Conservation (phyloP, 2,797 vertebrate genomes). For the Pseudocheirus occidentalis region DNA sequence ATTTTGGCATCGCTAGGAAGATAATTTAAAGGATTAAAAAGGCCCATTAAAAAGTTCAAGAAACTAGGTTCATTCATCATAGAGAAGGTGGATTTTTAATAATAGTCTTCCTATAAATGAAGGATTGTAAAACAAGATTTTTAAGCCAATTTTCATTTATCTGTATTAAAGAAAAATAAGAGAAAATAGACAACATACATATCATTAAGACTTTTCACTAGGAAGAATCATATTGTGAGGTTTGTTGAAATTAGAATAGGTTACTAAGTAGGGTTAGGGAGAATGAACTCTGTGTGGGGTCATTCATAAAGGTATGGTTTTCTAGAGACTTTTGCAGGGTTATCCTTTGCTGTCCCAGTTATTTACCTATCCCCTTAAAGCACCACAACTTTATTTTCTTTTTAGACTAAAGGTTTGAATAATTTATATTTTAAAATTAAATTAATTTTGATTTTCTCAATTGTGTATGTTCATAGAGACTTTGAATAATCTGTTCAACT, state of each 20-base stretch:
- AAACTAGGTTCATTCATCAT: neutral
- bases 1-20: neutral
- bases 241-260: neutral
- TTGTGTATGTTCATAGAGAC: neutral
- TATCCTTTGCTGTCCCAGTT: neutral
- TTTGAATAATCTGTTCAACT: neutral
- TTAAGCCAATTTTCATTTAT: neutral
- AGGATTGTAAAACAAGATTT: neutral
- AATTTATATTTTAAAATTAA: neutral
- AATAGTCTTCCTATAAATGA: neutral
- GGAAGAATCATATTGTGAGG: neutral
- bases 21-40: neutral
- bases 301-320: neutral
- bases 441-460: neutral
- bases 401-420: neutral
- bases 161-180: neutral
- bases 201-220: neutral
- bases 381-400: neutral
- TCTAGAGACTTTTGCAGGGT: neutral
- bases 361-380: neutral
- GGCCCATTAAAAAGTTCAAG: neutral
- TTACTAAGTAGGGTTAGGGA: neutral
- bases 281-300: neutral
- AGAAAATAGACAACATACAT: neutral
- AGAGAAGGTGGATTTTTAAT: neutral